These are phyloP conservation scores for Esperia sulphurella DNA, from an alignment of 2,888 invertebrate species.

Conservation along the genomic window DNA sequence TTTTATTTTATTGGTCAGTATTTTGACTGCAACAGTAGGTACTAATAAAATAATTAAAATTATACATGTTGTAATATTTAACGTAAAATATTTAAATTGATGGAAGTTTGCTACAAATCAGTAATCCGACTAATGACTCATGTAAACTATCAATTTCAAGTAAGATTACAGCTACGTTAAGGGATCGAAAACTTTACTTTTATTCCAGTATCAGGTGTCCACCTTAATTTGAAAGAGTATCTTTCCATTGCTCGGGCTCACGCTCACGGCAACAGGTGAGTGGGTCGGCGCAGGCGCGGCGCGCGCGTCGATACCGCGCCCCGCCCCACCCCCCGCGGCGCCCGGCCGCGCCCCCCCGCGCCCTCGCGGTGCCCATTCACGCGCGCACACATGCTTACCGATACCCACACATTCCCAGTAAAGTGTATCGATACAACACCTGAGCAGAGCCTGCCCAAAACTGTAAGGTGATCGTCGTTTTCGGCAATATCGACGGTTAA, in stretches of 20 bases:
- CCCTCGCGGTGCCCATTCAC: slow-evolving; percentile 65
- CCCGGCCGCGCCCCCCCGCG: slow-evolving; percentile 26
- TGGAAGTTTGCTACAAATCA: too few species aligned
- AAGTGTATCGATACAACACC: not conserved
- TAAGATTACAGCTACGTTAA: slow-evolving; percentile 10
- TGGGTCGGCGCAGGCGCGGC: slow-evolving; percentile 65
- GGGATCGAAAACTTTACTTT: slow-evolving; percentile 48
- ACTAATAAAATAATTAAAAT: too few species aligned
- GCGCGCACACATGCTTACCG: slow-evolving; percentile 46
- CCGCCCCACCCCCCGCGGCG: slow-evolving; percentile 34
- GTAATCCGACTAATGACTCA: too few species aligned
- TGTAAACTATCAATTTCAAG: too few species aligned
- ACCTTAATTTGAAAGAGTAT: slow-evolving; percentile 73
- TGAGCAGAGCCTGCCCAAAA: not conserved
- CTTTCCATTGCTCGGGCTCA: slow-evolving; percentile 54
- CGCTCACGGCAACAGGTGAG: slow-evolving; percentile 73
- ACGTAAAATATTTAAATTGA: too few species aligned
- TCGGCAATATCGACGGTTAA: not conserved
- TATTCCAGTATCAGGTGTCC: slow-evolving; percentile 71
- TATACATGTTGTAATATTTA: too few species aligned
- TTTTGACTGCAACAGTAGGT: too few species aligned
- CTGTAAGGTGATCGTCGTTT: not conserved
- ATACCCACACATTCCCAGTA: slow-evolving; percentile 10
- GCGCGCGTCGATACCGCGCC: slow-evolving; percentile 68
- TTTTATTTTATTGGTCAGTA: too few species aligned